phyloP scores from a whole-genome alignment of 2,888 invertebrate species.

The Diplazon laetatorius region DNA sequence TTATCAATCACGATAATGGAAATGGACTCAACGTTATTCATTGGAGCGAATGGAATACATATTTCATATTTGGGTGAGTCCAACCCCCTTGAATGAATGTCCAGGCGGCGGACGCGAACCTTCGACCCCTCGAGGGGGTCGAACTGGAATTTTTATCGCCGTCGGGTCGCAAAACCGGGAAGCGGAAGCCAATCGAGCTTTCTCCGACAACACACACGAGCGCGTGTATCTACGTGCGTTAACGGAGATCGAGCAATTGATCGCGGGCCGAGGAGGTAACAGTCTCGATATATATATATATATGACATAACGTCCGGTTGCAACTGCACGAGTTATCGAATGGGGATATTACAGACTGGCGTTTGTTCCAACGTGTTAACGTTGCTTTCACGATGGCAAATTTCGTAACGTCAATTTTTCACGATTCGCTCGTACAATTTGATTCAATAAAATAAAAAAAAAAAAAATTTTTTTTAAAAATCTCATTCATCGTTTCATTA shows the following conservation, averaged over 20 bases:
- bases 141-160: no score
- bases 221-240: conserved; percentile 57
- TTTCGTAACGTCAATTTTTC: background rate
- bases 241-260: conserved; percentile 31
- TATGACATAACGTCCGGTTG: conserved; percentile 74
- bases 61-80: no score
- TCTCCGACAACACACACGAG: conserved; percentile 70
- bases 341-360: conserved; percentile 50
- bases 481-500: no score
- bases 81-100: no score
- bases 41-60: no score
- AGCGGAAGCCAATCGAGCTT: conserved; percentile 72
- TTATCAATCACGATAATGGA: no score
- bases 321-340: conserved; percentile 5
- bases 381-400: conserved; percentile 70
- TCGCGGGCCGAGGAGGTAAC: background rate
- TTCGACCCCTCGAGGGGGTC: no score
- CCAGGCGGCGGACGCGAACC: no score
- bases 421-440: background rate
- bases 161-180: conserved; percentile 65
- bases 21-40: no score
- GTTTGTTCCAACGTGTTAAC: conserved; percentile 43
- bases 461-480: no score
- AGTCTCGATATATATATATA: conserved; percentile 59
- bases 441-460: no score